Evolutionary conservation across 2,797 vertebrate genomes (phyloP).

Genomic region (Acomys russatus): DNA sequence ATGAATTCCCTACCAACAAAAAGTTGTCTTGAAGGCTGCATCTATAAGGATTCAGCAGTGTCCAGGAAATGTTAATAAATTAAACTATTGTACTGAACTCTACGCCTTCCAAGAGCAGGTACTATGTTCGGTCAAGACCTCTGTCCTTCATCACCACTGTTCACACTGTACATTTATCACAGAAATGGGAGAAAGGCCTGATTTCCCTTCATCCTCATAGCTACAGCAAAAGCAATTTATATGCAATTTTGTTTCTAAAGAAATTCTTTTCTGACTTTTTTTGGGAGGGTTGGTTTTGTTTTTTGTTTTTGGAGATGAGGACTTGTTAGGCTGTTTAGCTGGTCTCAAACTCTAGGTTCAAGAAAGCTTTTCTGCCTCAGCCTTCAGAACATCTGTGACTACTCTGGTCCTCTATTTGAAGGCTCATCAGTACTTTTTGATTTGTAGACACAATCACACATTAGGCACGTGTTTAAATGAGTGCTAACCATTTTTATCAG

Average conservation of each 20-base stretch:
- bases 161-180: background rate
- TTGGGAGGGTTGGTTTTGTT: background rate
- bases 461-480: slow-evolving; percentile 64
- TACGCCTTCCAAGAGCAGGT: slow-evolving; percentile 46
- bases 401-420: slow-evolving; percentile 54
- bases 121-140: slow-evolving; percentile 16
- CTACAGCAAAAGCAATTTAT: slow-evolving; percentile 66
- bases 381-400: background rate
- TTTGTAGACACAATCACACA: slow-evolving; percentile 37
- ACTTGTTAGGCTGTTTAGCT: background rate
- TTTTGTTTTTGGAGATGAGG: background rate
- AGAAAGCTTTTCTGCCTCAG: background rate
- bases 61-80: slow-evolving; percentile 49
- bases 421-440: slow-evolving; percentile 43
- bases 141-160: background rate
- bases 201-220: slow-evolving; percentile 45
- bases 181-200: slow-evolving; percentile 25
- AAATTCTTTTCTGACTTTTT: background rate
- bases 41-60: slow-evolving; percentile 33
- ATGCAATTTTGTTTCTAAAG: slow-evolving; percentile 47
- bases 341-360: background rate
- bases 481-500: slow-evolving; percentile 40
- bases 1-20: slow-evolving; percentile 6
- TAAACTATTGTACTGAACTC: slow-evolving; percentile 41
- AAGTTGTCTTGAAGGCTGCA: slow-evolving; percentile 32